phyloP scores from a whole-genome alignment of 53 echinoderm and acorn worm species.

The Luidia sarsii region DNA sequence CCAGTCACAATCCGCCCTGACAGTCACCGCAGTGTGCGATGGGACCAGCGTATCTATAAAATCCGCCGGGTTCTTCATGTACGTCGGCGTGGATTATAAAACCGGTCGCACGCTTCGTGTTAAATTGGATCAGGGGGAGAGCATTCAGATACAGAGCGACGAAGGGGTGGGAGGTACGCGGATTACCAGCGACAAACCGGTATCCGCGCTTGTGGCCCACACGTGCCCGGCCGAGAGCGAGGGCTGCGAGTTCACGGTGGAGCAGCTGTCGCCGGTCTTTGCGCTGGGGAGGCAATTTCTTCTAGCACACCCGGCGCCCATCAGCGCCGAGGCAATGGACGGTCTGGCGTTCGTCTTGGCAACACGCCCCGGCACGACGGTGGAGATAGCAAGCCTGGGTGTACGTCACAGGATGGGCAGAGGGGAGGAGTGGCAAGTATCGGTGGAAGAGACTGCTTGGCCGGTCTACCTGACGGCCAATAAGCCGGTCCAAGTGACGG shows the following conservation, averaged over 20 bases:
- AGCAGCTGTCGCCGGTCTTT: constrained; percentile 17
- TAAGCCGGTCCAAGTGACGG: constrained; percentile 25
- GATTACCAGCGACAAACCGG: constrained; percentile 31
- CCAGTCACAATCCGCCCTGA: not conserved
- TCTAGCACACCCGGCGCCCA: not conserved
- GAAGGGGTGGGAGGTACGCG: constrained; percentile 8
- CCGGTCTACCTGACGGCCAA: constrained; percentile 15
- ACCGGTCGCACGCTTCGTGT: constrained; percentile 2
- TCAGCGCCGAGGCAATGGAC: not conserved
- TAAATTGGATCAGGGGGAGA: not conserved
- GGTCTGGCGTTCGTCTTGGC: constrained; percentile 3
- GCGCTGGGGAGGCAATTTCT: constrained; percentile 32
- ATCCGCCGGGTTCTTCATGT: not conserved
- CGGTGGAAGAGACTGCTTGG: not conserved
- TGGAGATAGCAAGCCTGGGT: not conserved
- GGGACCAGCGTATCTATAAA: constrained; percentile 10
- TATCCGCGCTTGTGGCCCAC: constrained; percentile 3
- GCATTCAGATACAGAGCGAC: constrained; percentile 19
- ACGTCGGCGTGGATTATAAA: constrained; percentile 4
- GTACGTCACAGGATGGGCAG: constrained; percentile 15
- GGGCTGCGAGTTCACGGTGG: constrained; percentile 2
- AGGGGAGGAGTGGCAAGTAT: constrained; percentile 23
- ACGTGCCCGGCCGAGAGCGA: not conserved
- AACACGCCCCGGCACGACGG: constrained; percentile 7
- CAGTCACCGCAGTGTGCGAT: constrained; percentile 25